Percentiles rank a stretch among this genome's conserved stretches.
phyloP scores from a whole-genome alignment of 2,888 invertebrate species.

The Polyploca ridens region DNA sequence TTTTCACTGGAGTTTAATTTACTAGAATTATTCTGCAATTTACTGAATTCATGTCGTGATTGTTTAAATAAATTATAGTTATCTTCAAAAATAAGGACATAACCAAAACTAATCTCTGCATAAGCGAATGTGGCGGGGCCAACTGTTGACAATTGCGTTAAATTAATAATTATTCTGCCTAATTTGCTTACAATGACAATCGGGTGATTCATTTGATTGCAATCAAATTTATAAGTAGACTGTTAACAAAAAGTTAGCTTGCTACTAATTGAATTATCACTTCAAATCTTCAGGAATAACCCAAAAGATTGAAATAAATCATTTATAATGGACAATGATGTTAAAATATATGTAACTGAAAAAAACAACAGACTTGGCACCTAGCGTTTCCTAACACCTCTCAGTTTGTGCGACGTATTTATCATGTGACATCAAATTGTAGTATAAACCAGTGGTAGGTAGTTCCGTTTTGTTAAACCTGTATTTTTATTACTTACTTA shows the following conservation, averaged over 20 bases:
- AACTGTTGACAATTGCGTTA: neutral
- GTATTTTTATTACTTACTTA: neutral
- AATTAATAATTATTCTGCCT: constrained; percentile 17
- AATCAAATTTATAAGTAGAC: constrained; percentile 27
- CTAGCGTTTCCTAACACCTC: neutral
- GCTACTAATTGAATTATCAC: neutral
- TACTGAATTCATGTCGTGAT: neutral
- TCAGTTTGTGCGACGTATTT: neutral
- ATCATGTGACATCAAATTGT: neutral
- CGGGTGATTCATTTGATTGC: constrained; percentile 40
- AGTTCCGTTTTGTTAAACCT: neutral
- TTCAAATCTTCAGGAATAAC: neutral
- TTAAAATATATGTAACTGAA: neutral
- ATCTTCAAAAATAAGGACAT: neutral
- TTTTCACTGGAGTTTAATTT: neutral
- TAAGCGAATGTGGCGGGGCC: neutral
- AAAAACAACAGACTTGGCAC: neutral
- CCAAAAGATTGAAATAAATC: neutral
- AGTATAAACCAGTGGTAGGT: neutral
- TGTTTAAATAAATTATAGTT: neutral
- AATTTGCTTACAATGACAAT: constrained; percentile 61
- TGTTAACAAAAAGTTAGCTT: constrained; percentile 25
- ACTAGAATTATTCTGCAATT: neutral
- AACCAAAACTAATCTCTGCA: neutral
- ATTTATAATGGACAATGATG: neutral